Evolutionary conservation across 2,888 invertebrate species (phyloP).

Genomic region (Adela reaumurella): DNA sequence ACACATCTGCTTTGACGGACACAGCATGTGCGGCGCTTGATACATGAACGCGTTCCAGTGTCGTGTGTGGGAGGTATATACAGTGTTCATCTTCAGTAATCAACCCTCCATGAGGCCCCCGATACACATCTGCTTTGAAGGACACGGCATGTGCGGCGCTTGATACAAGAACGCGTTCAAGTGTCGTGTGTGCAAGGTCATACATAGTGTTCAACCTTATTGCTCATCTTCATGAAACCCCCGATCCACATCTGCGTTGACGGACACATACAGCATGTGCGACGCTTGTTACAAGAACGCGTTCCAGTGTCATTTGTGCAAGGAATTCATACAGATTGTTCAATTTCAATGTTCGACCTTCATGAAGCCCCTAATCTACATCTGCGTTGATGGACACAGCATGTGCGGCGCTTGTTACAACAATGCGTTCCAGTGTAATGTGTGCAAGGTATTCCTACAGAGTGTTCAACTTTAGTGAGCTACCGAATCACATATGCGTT

Average conservation of each 20-base stretch:
- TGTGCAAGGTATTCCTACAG: conserved; percentile 29
- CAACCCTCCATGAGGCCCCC: conserved; percentile 41
- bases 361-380: conserved; percentile 46
- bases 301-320: conserved; percentile 40
- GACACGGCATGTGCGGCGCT: too few relatives aligned
- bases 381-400: conserved; percentile 49
- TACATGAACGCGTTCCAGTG: conserved; percentile 40
- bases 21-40: conserved; percentile 42
- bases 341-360: conserved; percentile 44
- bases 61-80: conserved; percentile 35
- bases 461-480: too few relatives aligned
- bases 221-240: conserved; percentile 48
- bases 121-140: too few relatives aligned
- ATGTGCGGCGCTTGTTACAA: conserved; percentile 37
- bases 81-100: too few relatives aligned
- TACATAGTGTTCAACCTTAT: too few relatives aligned
- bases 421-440: conserved; percentile 41
- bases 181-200: conserved; percentile 46
- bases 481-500: too few relatives aligned
- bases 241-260: conserved; percentile 47
- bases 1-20: conserved; percentile 45
- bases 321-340: too few relatives aligned
- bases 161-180: conserved; percentile 45
- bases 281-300: conserved; percentile 37
- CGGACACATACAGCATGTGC: conserved; percentile 47